Conservation (phyloP, 64 coral and sea anemone genomes). For the Pocillopora verrucosa region DNA sequence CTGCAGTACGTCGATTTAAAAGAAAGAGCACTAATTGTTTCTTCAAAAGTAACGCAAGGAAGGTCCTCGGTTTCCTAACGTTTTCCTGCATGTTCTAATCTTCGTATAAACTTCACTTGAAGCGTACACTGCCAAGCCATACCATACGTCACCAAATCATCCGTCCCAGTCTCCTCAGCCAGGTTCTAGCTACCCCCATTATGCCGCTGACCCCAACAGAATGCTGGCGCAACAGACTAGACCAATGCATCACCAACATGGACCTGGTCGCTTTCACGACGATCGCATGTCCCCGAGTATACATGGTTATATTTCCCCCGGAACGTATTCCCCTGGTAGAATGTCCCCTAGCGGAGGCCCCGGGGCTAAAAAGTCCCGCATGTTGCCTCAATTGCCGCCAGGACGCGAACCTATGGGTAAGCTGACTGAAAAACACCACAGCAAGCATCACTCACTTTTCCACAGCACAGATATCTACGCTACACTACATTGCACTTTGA, state of each 20-base stretch:
- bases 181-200: constrained; percentile 58
- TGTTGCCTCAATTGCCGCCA: constrained; percentile 78
- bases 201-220: constrained; percentile 84
- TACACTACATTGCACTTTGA: background rate
- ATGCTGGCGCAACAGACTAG: constrained; percentile 78
- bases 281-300: constrained; percentile 77
- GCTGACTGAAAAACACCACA: background rate
- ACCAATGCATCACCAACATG: constrained; percentile 69
- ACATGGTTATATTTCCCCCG: constrained; percentile 73
- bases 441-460: background rate
- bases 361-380: constrained; percentile 82
- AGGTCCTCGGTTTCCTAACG: background rate
- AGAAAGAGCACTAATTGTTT: background rate
- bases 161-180: constrained; percentile 64
- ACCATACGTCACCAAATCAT: constrained; percentile 62
- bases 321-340: constrained; percentile 69
- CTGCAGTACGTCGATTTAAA: too few species aligned
- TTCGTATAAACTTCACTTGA: constrained; percentile 64
- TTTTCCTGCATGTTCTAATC: constrained; percentile 42
- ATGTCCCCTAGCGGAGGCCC: constrained; percentile 80
- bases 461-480: background rate
- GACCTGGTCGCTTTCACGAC: constrained; percentile 74
- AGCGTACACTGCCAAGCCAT: constrained; percentile 83
- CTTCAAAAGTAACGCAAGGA: background rate
- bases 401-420: constrained; percentile 93